A percentile compares a stretch with the other conserved stretches of the same genome.
Conservation (phyloP, 2,113 vertebrate species). For the Phaethon lepturus region DNA sequence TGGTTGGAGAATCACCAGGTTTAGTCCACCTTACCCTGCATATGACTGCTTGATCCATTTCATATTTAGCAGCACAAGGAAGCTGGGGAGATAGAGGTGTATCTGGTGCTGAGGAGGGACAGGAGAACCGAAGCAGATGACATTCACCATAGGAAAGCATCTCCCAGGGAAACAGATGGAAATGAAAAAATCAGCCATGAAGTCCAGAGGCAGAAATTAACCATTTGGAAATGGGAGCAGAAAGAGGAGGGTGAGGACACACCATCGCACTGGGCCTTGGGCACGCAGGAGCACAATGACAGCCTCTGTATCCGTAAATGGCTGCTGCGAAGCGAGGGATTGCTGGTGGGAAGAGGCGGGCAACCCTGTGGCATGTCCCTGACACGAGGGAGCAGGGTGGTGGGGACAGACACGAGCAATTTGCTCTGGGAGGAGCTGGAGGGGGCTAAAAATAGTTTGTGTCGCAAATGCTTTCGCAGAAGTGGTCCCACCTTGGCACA, state of each 20-base stretch:
- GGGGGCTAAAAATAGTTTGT: neutral
- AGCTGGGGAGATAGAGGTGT: neutral
- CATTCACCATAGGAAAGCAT: neutral
- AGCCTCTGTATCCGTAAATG: neutral
- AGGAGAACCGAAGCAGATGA: neutral
- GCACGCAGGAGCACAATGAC: rapidly evolving
- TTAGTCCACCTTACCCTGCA: neutral
- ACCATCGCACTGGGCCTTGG: neutral
- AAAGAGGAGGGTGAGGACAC: neutral
- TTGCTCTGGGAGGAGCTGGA: neutral
- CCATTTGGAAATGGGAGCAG: neutral
- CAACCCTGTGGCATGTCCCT: neutral
- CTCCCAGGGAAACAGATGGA: neutral
- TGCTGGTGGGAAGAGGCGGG: neutral
- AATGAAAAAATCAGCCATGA: neutral
- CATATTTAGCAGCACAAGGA: neutral
- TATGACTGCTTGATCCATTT: neutral
- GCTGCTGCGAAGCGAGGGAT: neutral
- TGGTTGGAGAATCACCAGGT: neutral
- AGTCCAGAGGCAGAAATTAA: neutral
- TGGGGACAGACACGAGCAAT: neutral
- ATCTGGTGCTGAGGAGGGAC: neutral
- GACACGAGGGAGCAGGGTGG: neutral
- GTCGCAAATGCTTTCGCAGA: conserved; percentile 2
- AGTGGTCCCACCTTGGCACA: neutral